Evolutionary conservation across 2,113 vertebrate species (phyloP), one percentile per base, ranked within the genome.

Genomic region (Glareola pratincola): DNA sequence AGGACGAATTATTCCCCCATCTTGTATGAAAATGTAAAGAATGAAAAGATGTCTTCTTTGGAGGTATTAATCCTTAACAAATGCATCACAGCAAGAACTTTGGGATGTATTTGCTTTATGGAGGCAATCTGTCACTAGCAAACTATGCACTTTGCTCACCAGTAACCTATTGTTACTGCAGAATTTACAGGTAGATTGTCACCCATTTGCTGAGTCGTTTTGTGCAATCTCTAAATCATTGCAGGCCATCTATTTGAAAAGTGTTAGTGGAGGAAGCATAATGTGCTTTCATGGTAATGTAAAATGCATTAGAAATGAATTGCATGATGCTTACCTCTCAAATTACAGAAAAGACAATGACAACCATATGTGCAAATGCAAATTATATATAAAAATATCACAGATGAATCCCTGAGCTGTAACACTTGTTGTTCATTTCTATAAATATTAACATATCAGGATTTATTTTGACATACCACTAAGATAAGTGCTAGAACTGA

Each of bases 401-500:
- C 96, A 93, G 95, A 96, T 51, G 50, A 96, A 97, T 97, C 91
- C 88, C 95, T 94, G 94, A 98, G 96, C 95, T 95, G 69, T 94
- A 98, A 97, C 96, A 97, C 97, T 98, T 98, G 97, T 98, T 97
- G 97, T 98, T 98, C 97, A 97, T 98, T 98, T 98, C 97, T 98
- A 97, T 98, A 98, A 98, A 98, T 98, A 97, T 98, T 98, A 98
- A 98, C 97, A 89, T 97, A 98, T 97, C 97, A 97, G 96, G 96
- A 97, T 98, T 97, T 98, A 98, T 98, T 98, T 98, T 98, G 98
- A 98, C 96, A 97, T 50, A 47, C 92, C 89, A 96, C 97, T 97
- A 98, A 97, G 98, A 98, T 98, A 98, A 98, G 98, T 98, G 97
- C 98, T 98, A 96, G 97, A 97, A 97, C 97, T 98, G 98, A 98